These are phyloP conservation scores for Hydrozoanthus gracilis DNA, from an alignment of 92 coral and sea anemone genomes.

Conservation along the genomic window DNA sequence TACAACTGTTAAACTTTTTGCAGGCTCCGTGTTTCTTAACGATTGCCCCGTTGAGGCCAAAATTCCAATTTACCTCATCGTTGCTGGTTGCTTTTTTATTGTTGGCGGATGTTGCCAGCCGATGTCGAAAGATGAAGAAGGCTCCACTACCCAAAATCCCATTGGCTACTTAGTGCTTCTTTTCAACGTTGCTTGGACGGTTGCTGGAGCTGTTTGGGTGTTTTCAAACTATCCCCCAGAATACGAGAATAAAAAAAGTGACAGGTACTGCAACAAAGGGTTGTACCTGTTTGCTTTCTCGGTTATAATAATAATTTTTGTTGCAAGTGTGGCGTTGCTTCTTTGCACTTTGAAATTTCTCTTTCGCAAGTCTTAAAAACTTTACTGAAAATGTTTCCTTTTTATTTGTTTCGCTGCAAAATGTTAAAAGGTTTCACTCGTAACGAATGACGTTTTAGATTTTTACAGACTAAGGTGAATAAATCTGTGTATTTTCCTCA, in stretches of 20 bases:
- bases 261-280: conserved; percentile 24
- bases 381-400: too few relatives aligned
- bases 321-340: too few relatives aligned
- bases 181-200: conserved; percentile 11
- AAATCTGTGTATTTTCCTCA: too few relatives aligned
- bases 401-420: too few relatives aligned
- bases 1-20: too few relatives aligned
- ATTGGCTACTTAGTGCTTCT: background rate
- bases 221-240: conserved; percentile 19
- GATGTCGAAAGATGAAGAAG: background rate
- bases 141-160: background rate
- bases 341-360: too few relatives aligned
- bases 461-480: too few relatives aligned
- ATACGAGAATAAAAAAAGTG: background rate
- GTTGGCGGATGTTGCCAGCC: conserved; percentile 12
- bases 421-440: too few relatives aligned
- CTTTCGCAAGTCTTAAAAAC: too few relatives aligned
- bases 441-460: too few relatives aligned
- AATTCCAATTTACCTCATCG: conserved; percentile 39
- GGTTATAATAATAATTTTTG: background rate
- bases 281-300: conserved; percentile 28
- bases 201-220: conserved; percentile 20
- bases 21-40: conserved; percentile 3
- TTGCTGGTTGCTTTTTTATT: conserved; percentile 9
- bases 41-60: background rate